These are phyloP conservation scores for Ophioninae sp. DNA, from an alignment of 2,888 invertebrate genomes.

Conservation along the genomic window DNA sequence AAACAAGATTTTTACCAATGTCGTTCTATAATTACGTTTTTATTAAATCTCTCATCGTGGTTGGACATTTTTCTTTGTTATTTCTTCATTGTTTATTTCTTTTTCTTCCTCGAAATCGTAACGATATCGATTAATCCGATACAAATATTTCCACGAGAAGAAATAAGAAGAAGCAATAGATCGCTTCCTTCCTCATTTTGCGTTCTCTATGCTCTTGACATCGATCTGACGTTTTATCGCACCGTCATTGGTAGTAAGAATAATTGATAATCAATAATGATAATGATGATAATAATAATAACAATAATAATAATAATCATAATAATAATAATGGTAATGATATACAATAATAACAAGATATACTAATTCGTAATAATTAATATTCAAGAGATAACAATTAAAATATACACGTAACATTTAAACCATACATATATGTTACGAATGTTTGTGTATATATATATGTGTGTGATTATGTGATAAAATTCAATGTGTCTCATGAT, in stretches of 20 bases:
- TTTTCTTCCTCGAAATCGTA: slow-evolving; percentile 5
- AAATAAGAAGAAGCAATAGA: slow-evolving; percentile 2
- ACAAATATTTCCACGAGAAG: slow-evolving; percentile 9
- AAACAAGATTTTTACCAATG: background rate
- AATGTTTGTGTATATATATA: slow-evolving; percentile 45
- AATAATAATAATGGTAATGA: slow-evolving; percentile 70
- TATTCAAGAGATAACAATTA: slow-evolving; percentile 76
- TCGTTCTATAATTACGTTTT: slow-evolving; percentile 55
- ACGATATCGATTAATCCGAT: slow-evolving; percentile 1
- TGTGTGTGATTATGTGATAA: slow-evolving; percentile 66
- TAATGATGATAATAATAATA: slow-evolving; percentile 62
- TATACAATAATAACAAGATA: slow-evolving; percentile 75
- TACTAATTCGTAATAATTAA: slow-evolving; percentile 70
- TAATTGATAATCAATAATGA: slow-evolving; percentile 63
- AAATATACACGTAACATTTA: slow-evolving; percentile 71
- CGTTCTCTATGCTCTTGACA: slow-evolving; percentile 23
- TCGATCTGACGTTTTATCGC: slow-evolving; percentile 41
- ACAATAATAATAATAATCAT: slow-evolving; percentile 62
- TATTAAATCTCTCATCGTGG: slow-evolving; percentile 74
- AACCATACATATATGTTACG: slow-evolving; percentile 56
- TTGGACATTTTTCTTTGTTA: slow-evolving; percentile 70
- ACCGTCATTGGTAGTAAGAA: slow-evolving; percentile 58
- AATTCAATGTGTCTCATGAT: slow-evolving; percentile 75
- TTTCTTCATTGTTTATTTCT: slow-evolving; percentile 50
- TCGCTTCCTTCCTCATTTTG: slow-evolving; percentile 7